Evolutionary conservation across 64 coral and sea anemone genomes (phyloP).

Genomic region (Stichodactyla mertensii): DNA sequence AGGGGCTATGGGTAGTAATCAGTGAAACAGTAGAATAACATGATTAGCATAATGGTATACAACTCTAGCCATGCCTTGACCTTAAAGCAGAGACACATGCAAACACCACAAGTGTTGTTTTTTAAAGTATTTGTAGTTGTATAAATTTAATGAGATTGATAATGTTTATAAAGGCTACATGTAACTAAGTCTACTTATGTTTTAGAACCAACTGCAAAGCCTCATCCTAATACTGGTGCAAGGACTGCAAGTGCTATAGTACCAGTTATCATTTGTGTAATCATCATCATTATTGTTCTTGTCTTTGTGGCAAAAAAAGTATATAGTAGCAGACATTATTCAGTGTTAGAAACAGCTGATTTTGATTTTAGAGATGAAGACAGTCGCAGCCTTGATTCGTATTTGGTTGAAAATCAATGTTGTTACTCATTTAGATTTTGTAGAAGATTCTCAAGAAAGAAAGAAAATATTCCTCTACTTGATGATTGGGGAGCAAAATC

Average conservation of each 20-base stretch:
- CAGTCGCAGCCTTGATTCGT: constrained; percentile 48
- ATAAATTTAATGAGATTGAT: no score
- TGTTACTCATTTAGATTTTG: constrained; percentile 29
- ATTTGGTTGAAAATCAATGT: background rate
- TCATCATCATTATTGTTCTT: background rate
- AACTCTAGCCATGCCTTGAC: no score
- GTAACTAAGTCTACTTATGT: background rate
- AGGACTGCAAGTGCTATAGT: background rate
- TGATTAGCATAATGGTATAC: no score
- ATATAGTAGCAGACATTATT: background rate
- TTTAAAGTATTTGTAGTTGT: no score
- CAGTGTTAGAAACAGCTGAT: constrained; percentile 63
- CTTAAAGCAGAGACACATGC: no score
- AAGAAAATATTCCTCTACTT: constrained; percentile 15
- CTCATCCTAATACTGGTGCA: background rate
- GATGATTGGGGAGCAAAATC: background rate
- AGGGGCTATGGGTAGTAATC: no score
- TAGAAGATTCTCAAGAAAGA: background rate
- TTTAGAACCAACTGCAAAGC: constrained; percentile 14
- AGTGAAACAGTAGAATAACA: no score
- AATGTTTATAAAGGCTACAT: no score
- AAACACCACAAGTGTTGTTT: no score
- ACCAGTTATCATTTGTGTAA: background rate
- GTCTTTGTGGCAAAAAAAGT: constrained; percentile 16
- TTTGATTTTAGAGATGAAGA: constrained; percentile 91